Base-by-base conservation (phyloP, 2,113 vertebrate genomes). In the Alligator sinensis region DNA sequence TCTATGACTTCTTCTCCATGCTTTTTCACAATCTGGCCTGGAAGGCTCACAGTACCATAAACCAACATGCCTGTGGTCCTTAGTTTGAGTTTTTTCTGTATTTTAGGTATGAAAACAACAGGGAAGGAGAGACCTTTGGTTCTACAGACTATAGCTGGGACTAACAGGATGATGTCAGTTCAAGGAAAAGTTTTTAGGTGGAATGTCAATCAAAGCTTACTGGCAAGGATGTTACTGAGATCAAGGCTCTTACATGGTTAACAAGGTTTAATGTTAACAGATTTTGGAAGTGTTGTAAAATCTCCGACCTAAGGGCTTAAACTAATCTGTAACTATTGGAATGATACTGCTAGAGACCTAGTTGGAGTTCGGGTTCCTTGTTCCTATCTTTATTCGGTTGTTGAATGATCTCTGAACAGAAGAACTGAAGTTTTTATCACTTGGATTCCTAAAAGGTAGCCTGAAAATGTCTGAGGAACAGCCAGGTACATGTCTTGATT, bases 1-100 rank as follows among this genome's bases (percentile, higher is more conserved):
- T 62, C 74, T 34, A 54, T 84, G 60, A 68, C 94, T 92, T 47
- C 25, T 63, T 93, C 16, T 85, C 38, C 54, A 55, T 11, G 4
- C 11, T 24, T 25, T 57, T 47, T 22, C 13, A 1, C 57, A 12
- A 3, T 9, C 89, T 47, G 54, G 62, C 8, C 60, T 62, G 76
- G 84, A 9, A 59, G 6, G 19, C 58, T 4, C 55, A 70, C 9
- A 8, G 24, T 19, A 34, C 63, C 2, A 2, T 24, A 0, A 28
- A 47, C 16, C 58, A 80, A 4, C 38, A 10, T 6, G 81, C 34
- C 87, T 27, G 21, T 5, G 0, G 11, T 58, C 38, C 27, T 18
- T 24, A 5, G 3, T 47, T 81, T 2, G 1, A 64, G 30, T 11
- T 74, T 74, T 19, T 25, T 25, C 60, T 61, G 7, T 10, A 0